Evolutionary conservation across 2,113 vertebrate genomes (phyloP), one percentile per base, ranked within the genome.

Genomic region (Cettia cetti): DNA sequence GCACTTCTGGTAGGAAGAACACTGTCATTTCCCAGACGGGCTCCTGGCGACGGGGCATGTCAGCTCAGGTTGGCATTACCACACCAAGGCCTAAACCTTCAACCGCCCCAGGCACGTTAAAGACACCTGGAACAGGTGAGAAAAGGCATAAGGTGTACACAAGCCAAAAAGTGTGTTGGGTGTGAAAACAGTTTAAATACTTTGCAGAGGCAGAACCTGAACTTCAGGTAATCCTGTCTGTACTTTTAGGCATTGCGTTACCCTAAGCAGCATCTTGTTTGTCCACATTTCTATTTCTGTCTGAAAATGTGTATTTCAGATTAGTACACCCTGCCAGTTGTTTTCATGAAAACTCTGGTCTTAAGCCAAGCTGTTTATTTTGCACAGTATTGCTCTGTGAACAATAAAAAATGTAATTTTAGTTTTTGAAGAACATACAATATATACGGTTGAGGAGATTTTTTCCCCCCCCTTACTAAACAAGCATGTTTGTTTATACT

Each of bases 41-140:
- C 85, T 99, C 99, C 12, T 99, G 99, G 99, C 98, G 99, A 95
- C 97, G 99, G 68, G 99, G 99, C 96, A 99, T 99, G 99, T 99
- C 98, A 1, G 98, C 99, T 49, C 99, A 99, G 97, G 99, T 99
- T 94, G 99, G 99, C 97, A 98, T 99, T 97, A 99, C 99, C 14
- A 89, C 98, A 63, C 99, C 99, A 4, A 97, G 99, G 83, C 99
- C 99, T 6, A 99, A 99, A 97, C 95, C 98, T 5, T 95, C 98
- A 10, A 95, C 98, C 68, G 91, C 98, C 2, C 97, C 98, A 8
- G 96, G 97, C 35, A 60, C 97, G 0, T 93, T 98, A 92, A 99
- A 99, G 97, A 98, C 98, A 74, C 98, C 99, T 37, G 98, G 98
- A 76, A 98, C 98, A 89, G 99, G 99, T 99, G 97, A 97, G 98